A percentile compares a stretch with the other conserved stretches of the same genome.
Evolutionary conservation across 2,888 invertebrate species (phyloP).

Genomic region (Melinaea menophilus): DNA sequence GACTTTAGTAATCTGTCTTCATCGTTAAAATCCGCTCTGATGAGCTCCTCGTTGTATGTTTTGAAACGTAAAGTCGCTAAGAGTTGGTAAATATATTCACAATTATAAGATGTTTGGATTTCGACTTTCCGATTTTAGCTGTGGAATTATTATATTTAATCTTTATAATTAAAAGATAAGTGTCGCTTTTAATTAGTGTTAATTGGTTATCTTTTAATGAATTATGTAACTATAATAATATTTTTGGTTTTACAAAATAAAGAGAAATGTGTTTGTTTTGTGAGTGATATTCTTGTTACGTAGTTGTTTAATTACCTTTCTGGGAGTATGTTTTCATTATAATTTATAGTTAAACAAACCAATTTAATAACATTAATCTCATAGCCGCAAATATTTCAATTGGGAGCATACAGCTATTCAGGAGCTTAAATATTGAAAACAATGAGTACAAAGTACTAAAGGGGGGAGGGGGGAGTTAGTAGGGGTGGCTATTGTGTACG

Average conservation of each 20-base stretch:
- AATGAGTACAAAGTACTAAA: constrained; percentile 72
- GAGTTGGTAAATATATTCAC: constrained; percentile 13
- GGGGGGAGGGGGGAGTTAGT: constrained; percentile 67
- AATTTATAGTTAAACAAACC: constrained; percentile 13
- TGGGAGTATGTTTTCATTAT: not conserved
- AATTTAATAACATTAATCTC: constrained; percentile 44
- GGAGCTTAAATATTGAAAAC: constrained; percentile 70
- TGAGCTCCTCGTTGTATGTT: constrained; percentile 34
- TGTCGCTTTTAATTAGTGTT: not conserved
- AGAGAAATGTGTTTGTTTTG: no score
- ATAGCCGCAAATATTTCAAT: constrained; percentile 45
- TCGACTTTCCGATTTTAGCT: not conserved
- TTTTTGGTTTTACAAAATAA: no score
- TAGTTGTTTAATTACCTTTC: no score
- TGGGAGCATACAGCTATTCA: constrained; percentile 47
- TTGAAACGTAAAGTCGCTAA: constrained; percentile 30
- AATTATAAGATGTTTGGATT: constrained; percentile 28
- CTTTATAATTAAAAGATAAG: no score
- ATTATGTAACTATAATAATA: no score
- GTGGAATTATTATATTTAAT: not conserved
- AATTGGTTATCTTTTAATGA: not conserved
- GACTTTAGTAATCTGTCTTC: constrained; percentile 67
- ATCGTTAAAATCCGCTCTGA: constrained; percentile 44
- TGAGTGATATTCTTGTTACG: no score
- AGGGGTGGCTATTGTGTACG: constrained; percentile 45